phyloP scores from a whole-genome alignment of 2,888 invertebrate species.

The Cantharis rufa region DNA sequence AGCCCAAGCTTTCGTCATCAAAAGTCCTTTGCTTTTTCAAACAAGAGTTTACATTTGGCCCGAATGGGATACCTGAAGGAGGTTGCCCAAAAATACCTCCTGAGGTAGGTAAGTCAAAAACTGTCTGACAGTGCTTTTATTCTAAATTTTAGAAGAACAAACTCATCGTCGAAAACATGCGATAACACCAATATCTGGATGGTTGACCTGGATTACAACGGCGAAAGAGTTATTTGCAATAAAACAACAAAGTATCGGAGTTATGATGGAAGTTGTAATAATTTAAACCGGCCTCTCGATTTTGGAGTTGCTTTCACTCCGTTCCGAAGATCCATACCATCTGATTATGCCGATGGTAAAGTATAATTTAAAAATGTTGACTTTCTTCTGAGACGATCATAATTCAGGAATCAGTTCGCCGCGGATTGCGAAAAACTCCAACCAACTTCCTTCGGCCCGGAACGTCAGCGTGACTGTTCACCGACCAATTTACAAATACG shows the following conservation, averaged over 20 bases:
- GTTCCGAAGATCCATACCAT: conserved; percentile 72
- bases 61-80: conserved; percentile 70
- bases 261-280: conserved; percentile 79
- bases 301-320: conserved; percentile 77
- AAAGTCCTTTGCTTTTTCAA: conserved; percentile 67
- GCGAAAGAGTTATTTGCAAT: conserved; percentile 35
- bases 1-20: conserved; percentile 74
- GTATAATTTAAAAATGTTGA: conserved; percentile 16
- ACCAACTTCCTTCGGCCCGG: conserved; percentile 71
- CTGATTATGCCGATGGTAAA: conserved; percentile 77
- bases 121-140: neutral
- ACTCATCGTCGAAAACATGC: conserved; percentile 5
- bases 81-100: conserved; percentile 63
- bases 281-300: conserved; percentile 63
- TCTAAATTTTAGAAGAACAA: conserved; percentile 36
- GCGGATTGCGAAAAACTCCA: conserved; percentile 60
- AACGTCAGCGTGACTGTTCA: conserved; percentile 76
- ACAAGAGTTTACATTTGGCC: conserved; percentile 65
- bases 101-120: conserved; percentile 23
- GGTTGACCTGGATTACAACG: conserved; percentile 5
- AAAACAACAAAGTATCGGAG: conserved; percentile 62
- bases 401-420: conserved; percentile 67
- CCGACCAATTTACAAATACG: conserved; percentile 72
- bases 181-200: conserved; percentile 4
- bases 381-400: neutral